Evolutionary conservation across 2,888 invertebrate genomes (phyloP), one percentile per base, ranked within the genome.

Genomic region (Melieria picta): DNA sequence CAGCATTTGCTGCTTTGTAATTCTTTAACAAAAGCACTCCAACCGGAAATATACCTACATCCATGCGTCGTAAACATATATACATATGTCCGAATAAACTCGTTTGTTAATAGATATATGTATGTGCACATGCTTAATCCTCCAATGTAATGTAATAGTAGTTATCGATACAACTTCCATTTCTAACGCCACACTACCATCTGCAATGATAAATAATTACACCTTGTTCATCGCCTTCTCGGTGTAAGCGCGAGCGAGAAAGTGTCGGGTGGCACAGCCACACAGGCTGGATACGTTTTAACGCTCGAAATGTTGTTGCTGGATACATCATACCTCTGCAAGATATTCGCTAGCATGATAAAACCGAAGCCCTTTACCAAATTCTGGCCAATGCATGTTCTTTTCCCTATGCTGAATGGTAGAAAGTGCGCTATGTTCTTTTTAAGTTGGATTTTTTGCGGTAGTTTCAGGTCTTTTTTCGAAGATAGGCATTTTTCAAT

Each of bases 381-480:
- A 55, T 92, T 92, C 80, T 94, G 94, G 0, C 95, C 95, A 72
- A 95, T 93, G 81, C 95, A 95, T 0, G 94, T 94, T n/a, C 95
- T 87, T 81, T 93, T 94, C 7, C 95, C 95, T 58, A 94, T 93
- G 81, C 94, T 94, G 86, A 95, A 96, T 0, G 95, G 95, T 10
- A 95, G 88, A 82, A 95, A 95, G 81, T 94, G 92, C 0, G 93
- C 89, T 9, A 91, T 89, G 78, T 90, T 90, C 76, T 87, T 89
- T 75, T 83, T 89, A 0, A 90, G 87, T 0, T 88, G 84, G 0
- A 52, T 0, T 65, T 68, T 50, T 63, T 71, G 63, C 10, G 60
- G 43, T 13, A 55, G 61, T 9, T 47, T 55, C 7, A 30, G 30
- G 64, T 5, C 11, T 57, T 11, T 7, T 57, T 57, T 7, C 11